A percentile compares a stretch with the other conserved stretches of the same genome.
These are phyloP conservation scores for Scleropages formosus DNA, from an alignment of 2,797 vertebrate genomes.

Conservation along the genomic window DNA sequence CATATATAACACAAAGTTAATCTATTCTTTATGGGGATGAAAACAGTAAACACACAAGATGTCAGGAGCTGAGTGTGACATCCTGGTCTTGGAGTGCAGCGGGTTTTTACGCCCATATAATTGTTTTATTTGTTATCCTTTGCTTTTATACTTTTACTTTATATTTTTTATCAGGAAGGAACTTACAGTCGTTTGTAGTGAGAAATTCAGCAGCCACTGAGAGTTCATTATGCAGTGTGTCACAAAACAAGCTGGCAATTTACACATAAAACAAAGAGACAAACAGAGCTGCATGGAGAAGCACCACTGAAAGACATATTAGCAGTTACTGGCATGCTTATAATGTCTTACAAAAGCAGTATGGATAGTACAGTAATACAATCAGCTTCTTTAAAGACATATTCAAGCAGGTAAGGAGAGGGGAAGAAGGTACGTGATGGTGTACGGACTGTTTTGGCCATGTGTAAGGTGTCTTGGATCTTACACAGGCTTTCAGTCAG, in stretches of 20 bases:
- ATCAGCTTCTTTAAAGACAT: too few species aligned
- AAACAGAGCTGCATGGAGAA: not conserved
- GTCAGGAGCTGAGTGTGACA: too few species aligned
- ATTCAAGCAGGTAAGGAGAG: not conserved
- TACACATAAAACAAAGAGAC: constrained; percentile 11
- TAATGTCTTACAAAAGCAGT: not conserved
- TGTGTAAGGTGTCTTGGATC: too few species aligned
- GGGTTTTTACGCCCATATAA: not conserved
- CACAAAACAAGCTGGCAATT: not conserved
- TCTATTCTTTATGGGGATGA: too few species aligned
- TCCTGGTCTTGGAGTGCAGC: too few species aligned
- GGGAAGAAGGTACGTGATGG: not conserved
- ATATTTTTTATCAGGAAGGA: constrained; percentile 4
- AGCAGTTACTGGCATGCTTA: too few species aligned
- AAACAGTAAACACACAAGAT: too few species aligned
- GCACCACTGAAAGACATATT: not conserved
- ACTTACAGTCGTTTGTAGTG: constrained; percentile 11
- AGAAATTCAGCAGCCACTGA: not conserved
- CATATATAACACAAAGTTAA: too few species aligned
- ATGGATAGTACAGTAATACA: not conserved
- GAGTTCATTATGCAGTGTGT: constrained; percentile 9
- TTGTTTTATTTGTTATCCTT: not conserved
- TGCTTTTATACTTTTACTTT: not conserved
- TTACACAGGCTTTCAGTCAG: too few species aligned
- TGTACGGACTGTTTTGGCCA: too few species aligned